Conservation (phyloP, 2,113 vertebrate genomes). For the Pongo pygmaeus region DNA sequence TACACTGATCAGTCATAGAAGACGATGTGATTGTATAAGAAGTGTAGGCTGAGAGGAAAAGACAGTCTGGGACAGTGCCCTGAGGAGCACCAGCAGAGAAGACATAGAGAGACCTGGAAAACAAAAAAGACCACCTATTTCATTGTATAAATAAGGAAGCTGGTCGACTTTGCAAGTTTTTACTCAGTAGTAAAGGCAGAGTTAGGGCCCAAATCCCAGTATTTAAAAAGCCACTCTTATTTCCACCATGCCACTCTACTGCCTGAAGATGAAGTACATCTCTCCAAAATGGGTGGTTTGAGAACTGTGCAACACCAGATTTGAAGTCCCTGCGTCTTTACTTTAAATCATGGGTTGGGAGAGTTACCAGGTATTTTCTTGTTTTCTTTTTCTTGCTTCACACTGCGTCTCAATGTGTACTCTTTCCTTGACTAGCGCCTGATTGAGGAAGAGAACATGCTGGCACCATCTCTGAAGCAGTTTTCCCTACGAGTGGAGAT, state of each 20-base stretch:
- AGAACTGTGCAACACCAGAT: neutral
- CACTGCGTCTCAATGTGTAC: neutral
- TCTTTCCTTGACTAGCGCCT: constrained; percentile 87
- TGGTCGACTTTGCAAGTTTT: neutral
- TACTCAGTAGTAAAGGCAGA: neutral
- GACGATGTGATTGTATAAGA: neutral
- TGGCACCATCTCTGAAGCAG: constrained; percentile 97
- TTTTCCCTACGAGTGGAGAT: constrained; percentile 96
- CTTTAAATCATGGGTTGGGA: neutral
- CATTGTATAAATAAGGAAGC: neutral
- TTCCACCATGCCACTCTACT: neutral
- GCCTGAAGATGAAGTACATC: neutral
- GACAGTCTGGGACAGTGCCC: neutral
- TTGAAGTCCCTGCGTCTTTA: neutral
- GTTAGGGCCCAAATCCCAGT: neutral
- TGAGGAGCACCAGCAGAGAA: neutral
- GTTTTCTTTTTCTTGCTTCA: neutral
- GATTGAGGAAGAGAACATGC: constrained; percentile 98
- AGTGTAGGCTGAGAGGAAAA: neutral
- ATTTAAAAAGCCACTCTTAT: neutral
- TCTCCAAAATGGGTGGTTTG: neutral
- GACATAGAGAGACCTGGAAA: neutral
- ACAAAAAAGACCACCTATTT: neutral
- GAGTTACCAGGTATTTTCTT: neutral
- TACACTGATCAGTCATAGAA: neutral